These are phyloP conservation scores for Andrena praecox DNA, from an alignment of 2,888 invertebrate species.

Conservation along the genomic window DNA sequence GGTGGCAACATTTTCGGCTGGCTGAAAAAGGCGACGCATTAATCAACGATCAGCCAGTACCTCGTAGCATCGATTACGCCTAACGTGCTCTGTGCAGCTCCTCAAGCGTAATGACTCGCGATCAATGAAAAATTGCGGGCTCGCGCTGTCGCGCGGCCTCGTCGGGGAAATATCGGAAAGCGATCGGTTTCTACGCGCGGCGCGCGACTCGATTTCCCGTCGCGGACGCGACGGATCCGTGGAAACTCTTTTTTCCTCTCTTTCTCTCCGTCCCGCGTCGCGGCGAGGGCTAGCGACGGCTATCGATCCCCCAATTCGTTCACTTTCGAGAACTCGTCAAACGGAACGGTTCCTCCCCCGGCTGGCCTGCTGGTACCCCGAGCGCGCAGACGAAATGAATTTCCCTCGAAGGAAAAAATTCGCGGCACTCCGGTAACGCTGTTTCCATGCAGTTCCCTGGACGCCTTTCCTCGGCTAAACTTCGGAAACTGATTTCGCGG, in stretches of 20 bases:
- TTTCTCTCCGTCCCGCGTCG: neutral
- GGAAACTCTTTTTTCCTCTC: constrained; percentile 23
- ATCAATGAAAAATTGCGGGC: constrained; percentile 9
- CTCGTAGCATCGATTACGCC: no score
- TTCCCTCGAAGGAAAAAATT: constrained; percentile 18
- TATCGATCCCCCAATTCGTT: constrained; percentile 36
- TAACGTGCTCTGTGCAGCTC: neutral
- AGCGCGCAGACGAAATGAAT: constrained; percentile 30
- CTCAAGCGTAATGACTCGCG: neutral
- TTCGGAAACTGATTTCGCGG: neutral
- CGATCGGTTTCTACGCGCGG: constrained; percentile 24
- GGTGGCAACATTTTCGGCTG: no score
- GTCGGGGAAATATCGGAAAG: constrained; percentile 42
- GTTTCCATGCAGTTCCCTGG: constrained; percentile 11
- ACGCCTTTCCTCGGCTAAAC: neutral
- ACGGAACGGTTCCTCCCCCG: neutral
- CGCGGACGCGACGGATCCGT: constrained; percentile 9
- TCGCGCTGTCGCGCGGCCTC: neutral
- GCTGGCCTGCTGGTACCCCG: constrained; percentile 10
- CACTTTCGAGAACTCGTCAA: constrained; percentile 16
- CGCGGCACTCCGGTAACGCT: neutral
- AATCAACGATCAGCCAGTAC: no score
- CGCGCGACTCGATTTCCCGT: neutral
- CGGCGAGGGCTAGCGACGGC: neutral
- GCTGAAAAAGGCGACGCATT: no score